Evolutionary conservation across 2,888 invertebrate species (phyloP), one percentile per base, ranked within the genome.

Genomic region (Incurvaria masculella): DNA sequence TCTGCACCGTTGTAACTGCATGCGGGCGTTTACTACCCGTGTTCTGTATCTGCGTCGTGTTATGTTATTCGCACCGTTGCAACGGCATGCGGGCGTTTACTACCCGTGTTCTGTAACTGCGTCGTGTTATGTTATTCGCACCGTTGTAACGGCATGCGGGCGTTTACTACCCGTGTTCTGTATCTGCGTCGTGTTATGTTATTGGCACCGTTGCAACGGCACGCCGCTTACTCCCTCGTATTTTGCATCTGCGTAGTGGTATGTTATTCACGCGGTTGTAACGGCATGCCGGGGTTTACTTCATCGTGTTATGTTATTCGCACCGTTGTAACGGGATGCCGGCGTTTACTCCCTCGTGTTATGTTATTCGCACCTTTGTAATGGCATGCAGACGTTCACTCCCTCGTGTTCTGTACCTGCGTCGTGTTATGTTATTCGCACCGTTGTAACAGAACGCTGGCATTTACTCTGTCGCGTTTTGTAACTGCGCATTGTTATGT

Each of bases 41-140:
- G 27, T 10, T 4, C 39, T 39, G 39, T 17, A 14, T 61, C 57
- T 18, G 64, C 49, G 47, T 56, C 49, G 52, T 61, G 65, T 46
- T 61, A 50, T 21, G 61, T 52, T 23, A 60, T 56, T 50, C 59
- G 56, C 33, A 66, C 56, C 6, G 69, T 23, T 23, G 10, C 4
- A 23, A 6, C 5, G 4, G 23, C 10, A 23, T 23, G 23, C 10
- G 5, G 10, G 10, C 23, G 23, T 23, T 23, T 23, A 23, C 4
- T 6, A 23, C 23, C 23, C 10, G 27, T 27, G 27, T 10, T 4
- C 39, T 39, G 39, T 17, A 14, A 61, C 57, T 18, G 64, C 49
- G 47, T 56, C 49, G 52, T 61, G 65, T 46, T 61, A 50, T 21
- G 61, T 52, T 23, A 60, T 56, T 50, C 59, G 56, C 33, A 66